These are phyloP conservation scores for Andricus curvator DNA, from an alignment of 2,888 invertebrate species.

Conservation along the genomic window DNA sequence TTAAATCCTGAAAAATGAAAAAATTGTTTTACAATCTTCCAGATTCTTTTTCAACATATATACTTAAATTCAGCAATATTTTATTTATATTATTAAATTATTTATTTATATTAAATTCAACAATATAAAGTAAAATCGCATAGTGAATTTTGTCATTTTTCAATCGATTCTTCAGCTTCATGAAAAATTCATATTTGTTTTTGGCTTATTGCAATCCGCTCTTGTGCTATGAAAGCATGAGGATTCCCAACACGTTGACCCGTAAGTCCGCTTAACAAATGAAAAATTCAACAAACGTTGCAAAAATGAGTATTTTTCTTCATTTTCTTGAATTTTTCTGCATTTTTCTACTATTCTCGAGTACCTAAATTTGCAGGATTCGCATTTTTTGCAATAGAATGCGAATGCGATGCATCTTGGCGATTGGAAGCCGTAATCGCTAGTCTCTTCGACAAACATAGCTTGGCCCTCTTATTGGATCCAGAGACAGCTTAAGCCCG, in stretches of 20 bases:
- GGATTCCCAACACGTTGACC: slow-evolving; percentile 1
- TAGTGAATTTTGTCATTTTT: neutral
- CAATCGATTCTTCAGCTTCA: neutral
- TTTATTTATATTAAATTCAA: too few species aligned
- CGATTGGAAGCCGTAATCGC: slow-evolving; percentile 39
- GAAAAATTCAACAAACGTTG: slow-evolving; percentile 9
- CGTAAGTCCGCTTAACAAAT: slow-evolving; percentile 3
- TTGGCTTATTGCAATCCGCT: slow-evolving; percentile 8
- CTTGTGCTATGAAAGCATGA: neutral
- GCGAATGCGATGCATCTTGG: slow-evolving; percentile 27
- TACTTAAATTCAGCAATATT: too few species aligned
- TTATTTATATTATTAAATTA: too few species aligned
- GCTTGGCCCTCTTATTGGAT: slow-evolving; percentile 39
- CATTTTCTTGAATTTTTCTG: too few species aligned
- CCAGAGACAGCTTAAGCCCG: slow-evolving; percentile 38
- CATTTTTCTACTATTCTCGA: neutral
- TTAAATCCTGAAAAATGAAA: too few species aligned
- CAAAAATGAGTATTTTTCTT: neutral
- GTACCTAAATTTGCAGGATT: slow-evolving; percentile 7
- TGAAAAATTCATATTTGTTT: slow-evolving; percentile 5
- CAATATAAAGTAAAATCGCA: neutral
- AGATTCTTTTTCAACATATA: too few species aligned
- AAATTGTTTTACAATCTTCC: too few species aligned
- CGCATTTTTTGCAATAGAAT: slow-evolving; percentile 9
- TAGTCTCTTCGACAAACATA: slow-evolving; percentile 37